Conservation (phyloP, 2,888 invertebrate genomes). For the Altica lythri region DNA sequence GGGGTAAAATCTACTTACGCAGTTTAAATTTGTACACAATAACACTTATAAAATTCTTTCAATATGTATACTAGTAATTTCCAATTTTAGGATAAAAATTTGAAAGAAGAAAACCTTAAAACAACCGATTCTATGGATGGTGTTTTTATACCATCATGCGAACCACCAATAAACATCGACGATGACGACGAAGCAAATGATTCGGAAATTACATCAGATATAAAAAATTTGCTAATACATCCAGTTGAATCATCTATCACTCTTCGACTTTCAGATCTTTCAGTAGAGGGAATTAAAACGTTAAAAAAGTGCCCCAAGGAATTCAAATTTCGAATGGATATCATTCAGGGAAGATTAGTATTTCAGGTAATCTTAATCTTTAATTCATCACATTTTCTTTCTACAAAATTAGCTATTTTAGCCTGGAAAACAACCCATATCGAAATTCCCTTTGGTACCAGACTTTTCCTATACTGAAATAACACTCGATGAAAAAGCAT, state of each 20-base stretch:
- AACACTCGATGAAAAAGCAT: slow-evolving; percentile 34
- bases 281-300: slow-evolving; percentile 36
- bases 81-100: slow-evolving; percentile 22
- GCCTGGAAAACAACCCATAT: slow-evolving; percentile 33
- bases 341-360: slow-evolving; percentile 37
- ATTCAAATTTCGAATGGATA: slow-evolving; percentile 40
- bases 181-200: slow-evolving; percentile 39
- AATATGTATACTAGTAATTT: too few species aligned
- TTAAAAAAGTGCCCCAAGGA: slow-evolving; percentile 41
- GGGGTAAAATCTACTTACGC: too few species aligned
- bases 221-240: slow-evolving; percentile 22
- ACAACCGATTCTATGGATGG: slow-evolving; percentile 40
- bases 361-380: slow-evolving; percentile 28
- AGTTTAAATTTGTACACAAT: too few species aligned
- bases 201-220: slow-evolving; percentile 38
- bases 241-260: slow-evolving; percentile 33
- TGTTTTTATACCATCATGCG: slow-evolving; percentile 39
- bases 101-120: slow-evolving; percentile 22
- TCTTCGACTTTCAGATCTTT: slow-evolving; percentile 37
- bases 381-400: too few species aligned
- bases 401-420: too few species aligned
- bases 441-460: slow-evolving; percentile 36
- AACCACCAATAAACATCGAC: slow-evolving; percentile 34
- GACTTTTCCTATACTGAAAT: slow-evolving; percentile 35
- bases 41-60: too few species aligned